Evolutionary conservation across 2,888 invertebrate genomes (phyloP), one percentile per base, ranked within the genome.

Genomic region (Dicyrtoma fusca): DNA sequence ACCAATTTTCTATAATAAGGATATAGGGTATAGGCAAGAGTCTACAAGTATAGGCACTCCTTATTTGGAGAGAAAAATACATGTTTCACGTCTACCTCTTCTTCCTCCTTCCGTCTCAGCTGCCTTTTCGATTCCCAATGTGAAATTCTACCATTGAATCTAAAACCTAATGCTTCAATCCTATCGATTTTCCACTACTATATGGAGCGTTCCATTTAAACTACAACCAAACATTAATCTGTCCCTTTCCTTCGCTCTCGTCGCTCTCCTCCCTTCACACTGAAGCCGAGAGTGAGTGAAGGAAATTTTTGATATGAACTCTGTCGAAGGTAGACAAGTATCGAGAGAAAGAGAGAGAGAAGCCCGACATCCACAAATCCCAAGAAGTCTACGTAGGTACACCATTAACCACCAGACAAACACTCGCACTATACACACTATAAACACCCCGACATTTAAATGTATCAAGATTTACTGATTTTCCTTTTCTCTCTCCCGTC

Each of bases 111-210:
- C 44, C 44, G 11, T 19, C 62, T 62, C 25, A 59, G 45, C 68
- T 68, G 68, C 68, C 57, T 69, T 57, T 45, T 55, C 68, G 57
- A 45, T 49, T 69, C 61, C 49, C 57, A 47, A 69, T 65, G 65
- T 49, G 65, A 65, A 51, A 65, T 65, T 65, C 65, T 23, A 26
- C 25, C 65, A 65, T 51, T 51, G 49, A 49, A 51, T 59, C 45
- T 21, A 57, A 61, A 23, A 47, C 69, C 61, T 69, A 69, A 69
- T 45, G 69, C 69, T 57, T 69, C 69, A 69, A 69, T 69, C 69
- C 69, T 69, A 69, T 69, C 47, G 69, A 69, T 69, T 69, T 69
- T 69, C 68, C 44, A 14, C 21, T 57, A 14, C 21, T 21, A 55
- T 14, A 49, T 14, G 49, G 61, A 59, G 21, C 25, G 23, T 49